Evolutionary conservation across 2,113 vertebrate species (phyloP).

Genomic region (Cephalophus harveyi): DNA sequence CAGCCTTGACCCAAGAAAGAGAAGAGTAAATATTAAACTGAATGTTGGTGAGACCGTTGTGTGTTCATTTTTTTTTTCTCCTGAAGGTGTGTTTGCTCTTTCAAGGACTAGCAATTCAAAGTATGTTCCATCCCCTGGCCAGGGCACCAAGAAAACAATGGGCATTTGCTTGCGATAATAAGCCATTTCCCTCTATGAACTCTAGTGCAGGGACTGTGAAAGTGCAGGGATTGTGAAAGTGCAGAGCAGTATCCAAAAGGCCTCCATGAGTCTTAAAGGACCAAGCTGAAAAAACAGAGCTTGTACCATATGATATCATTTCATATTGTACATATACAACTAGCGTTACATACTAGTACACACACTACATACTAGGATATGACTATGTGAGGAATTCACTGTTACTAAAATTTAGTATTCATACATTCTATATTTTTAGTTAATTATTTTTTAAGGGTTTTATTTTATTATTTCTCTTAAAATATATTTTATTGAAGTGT

Average conservation of each 20-base stretch:
- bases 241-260: not conserved
- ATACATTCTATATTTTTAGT: not conserved
- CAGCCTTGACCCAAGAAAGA: conserved; percentile 6
- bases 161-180: not conserved
- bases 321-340: not conserved
- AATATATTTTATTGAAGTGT: not conserved
- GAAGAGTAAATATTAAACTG: conserved; percentile 51
- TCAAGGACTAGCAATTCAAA: conserved; percentile 16
- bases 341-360: not conserved
- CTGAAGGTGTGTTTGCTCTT: conserved; percentile 30
- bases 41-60: not conserved
- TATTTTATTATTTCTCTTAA: not conserved
- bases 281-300: not conserved
- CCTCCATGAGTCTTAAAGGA: not conserved
- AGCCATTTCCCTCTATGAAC: not conserved
- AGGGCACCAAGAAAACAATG: not conserved
- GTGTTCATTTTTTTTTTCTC: not conserved
- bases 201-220: not conserved
- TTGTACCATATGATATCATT: not conserved
- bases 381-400: not conserved
- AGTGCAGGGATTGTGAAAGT: not conserved
- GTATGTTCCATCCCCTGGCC: not conserved
- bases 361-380: not conserved
- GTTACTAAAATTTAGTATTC: not conserved
- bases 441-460: not conserved